Evolutionary conservation across 2,113 vertebrate genomes (phyloP).

Genomic region (Cephalopholis sonnerati): DNA sequence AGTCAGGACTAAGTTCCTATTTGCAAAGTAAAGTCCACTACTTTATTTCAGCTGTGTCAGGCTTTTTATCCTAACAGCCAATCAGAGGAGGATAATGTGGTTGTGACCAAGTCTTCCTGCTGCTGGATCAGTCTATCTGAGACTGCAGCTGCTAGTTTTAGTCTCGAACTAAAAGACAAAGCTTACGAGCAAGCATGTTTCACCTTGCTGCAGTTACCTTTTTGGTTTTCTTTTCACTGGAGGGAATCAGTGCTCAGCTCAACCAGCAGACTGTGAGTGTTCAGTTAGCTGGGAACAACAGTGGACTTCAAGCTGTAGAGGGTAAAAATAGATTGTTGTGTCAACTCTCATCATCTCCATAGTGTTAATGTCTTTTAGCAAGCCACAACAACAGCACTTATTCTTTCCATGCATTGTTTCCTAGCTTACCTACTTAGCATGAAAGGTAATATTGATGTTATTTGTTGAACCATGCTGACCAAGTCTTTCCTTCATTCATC

Average conservation of each 20-base stretch:
- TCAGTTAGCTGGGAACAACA: slow-evolving; percentile 40
- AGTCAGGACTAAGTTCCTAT: not conserved
- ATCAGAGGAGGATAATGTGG: slow-evolving; percentile 1
- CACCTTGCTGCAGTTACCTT: not conserved
- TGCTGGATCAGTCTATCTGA: not conserved
- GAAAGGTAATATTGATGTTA: slow-evolving; percentile 73
- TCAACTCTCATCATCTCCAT: not conserved
- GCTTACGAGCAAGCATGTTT: slow-evolving; percentile 1
- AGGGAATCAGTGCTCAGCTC: not conserved
- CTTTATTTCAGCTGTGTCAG: slow-evolving; percentile 1
- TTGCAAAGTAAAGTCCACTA: slow-evolving; percentile 46
- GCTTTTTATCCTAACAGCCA: slow-evolving; percentile 14
- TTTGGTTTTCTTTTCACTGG: slow-evolving; percentile 19
- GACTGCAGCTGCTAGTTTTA: not conserved
- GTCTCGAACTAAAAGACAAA: not conserved
- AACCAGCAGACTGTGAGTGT: slow-evolving; percentile 17
- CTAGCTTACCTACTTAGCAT: slow-evolving; percentile 76
- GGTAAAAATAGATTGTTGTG: slow-evolving; percentile 42
- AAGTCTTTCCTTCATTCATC: not conserved
- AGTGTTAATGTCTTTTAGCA: not conserved
- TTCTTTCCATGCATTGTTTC: slow-evolving; percentile 69
- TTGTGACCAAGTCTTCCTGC: not conserved
- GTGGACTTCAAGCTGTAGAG: not conserved
- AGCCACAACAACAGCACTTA: slow-evolving; percentile 22
- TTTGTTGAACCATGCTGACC: slow-evolving; percentile 18